Percentiles rank a stretch among this genome's conserved stretches.
phyloP scores from a whole-genome alignment of 30 jellyfish, hydroid and myxozoan species.

The Sanderia malayensis region DNA sequence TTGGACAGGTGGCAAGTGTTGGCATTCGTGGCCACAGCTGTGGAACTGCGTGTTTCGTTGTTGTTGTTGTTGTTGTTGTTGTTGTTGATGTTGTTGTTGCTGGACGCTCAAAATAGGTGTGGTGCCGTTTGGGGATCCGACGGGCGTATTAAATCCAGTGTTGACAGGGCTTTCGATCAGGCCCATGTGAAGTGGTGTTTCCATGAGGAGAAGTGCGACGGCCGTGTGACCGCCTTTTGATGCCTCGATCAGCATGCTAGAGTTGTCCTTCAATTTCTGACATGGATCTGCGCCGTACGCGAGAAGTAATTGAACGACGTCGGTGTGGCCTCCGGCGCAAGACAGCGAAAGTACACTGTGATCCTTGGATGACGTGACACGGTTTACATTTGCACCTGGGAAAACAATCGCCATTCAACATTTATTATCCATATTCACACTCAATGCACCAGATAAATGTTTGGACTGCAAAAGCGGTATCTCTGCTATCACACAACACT shows the following conservation, averaged over 20 bases:
- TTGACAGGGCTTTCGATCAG: slow-evolving; percentile 70
- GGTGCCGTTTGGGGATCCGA: slow-evolving; percentile 75
- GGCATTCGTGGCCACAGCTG: slow-evolving; percentile 81
- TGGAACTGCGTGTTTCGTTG: slow-evolving; percentile 42
- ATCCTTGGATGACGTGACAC: slow-evolving; percentile 71
- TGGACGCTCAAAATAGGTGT: slow-evolving; percentile 21
- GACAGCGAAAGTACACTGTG: slow-evolving; percentile 91
- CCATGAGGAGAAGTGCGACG: slow-evolving; percentile 87
- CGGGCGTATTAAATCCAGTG: slow-evolving; percentile 94
- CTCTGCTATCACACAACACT: too few species aligned
- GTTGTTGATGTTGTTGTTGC: too few species aligned
- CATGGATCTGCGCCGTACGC: slow-evolving; percentile 91
- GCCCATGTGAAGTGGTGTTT: slow-evolving; percentile 75
- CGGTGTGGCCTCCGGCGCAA: slow-evolving; percentile 97
- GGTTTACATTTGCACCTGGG: slow-evolving; percentile 72
- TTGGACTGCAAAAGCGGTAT: too few species aligned
- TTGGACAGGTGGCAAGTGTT: slow-evolving; percentile 71
- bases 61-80: slow-evolving; percentile 67
- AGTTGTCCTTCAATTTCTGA: slow-evolving; percentile 89
- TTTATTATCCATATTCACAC: too few species aligned
- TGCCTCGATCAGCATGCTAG: slow-evolving; percentile 98
- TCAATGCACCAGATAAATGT: too few species aligned
- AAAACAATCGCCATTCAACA: too few species aligned
- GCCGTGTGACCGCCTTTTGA: slow-evolving; percentile 99
- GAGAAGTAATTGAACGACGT: slow-evolving; percentile 81